Conservation (phyloP, 2,888 invertebrate genomes). For the Flexamia atlantica region DNA sequence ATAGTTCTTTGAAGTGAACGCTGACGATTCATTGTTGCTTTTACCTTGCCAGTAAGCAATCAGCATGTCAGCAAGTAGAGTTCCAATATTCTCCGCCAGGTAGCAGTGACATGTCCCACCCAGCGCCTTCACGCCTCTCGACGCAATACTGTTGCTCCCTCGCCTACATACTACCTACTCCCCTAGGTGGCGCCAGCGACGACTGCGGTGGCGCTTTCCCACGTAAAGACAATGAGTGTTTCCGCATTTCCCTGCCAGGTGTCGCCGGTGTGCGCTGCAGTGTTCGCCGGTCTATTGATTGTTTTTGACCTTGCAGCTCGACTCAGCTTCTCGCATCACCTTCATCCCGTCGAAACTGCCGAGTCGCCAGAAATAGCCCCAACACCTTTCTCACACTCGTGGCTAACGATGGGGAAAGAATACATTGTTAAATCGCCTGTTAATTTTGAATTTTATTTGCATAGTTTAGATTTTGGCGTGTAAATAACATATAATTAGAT, state of each 20-base stretch:
- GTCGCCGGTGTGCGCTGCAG: conserved; percentile 32
- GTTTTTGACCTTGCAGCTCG: conserved; percentile 46
- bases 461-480: too few species aligned
- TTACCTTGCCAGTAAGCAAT: too few species aligned
- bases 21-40: too few species aligned
- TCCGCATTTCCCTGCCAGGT: not conserved
- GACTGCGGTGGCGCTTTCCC: not conserved
- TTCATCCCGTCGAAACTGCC: conserved; percentile 34
- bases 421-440: too few species aligned
- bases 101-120: not conserved
- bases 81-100: not conserved
- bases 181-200: not conserved
- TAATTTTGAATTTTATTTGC: too few species aligned
- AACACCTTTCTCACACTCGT: not conserved
- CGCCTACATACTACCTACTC: too few species aligned
- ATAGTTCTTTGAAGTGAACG: too few species aligned
- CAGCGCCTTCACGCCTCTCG: not conserved
- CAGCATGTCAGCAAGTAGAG: too few species aligned
- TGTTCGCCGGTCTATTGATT: conserved; percentile 29
- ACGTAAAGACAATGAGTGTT: not conserved
- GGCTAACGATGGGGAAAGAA: not conserved
- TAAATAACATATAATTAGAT: too few species aligned
- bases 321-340: conserved; percentile 53
- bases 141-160: not conserved
- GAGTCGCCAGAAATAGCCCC: conserved; percentile 31